Evolutionary conservation across 1,140 invertebrate species (phyloP).

Genomic region (Chymomyza costata): DNA sequence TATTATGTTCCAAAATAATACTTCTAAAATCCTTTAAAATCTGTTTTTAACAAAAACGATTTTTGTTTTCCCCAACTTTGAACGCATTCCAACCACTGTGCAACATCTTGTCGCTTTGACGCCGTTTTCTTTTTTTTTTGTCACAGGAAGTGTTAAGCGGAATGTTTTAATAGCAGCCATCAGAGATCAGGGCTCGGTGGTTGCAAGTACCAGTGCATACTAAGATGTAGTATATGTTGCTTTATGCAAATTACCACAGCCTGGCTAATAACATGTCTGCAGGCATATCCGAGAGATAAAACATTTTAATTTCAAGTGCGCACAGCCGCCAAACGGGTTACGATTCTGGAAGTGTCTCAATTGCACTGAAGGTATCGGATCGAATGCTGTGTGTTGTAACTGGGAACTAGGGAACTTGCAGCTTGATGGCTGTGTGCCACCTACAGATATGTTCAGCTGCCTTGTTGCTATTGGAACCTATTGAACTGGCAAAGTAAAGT

Average conservation of each 20-base stretch:
- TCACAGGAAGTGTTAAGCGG: slow-evolving; percentile 70
- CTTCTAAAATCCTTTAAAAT: neutral
- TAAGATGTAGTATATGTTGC: too few relatives aligned
- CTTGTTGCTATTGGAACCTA: too few relatives aligned
- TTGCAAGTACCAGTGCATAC: too few relatives aligned
- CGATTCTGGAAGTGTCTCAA: slow-evolving; percentile 53
- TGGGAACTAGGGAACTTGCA: slow-evolving; percentile 17
- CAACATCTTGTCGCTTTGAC: slow-evolving; percentile 3
- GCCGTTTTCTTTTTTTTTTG: slow-evolving; percentile 20
- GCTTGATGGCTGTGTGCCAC: too few relatives aligned
- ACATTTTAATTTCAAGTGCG: slow-evolving; percentile 57
- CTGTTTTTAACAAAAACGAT: slow-evolving; percentile 5
- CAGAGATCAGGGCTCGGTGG: slow-evolving; percentile 29
- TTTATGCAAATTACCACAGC: slow-evolving; percentile 66
- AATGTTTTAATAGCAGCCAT: slow-evolving; percentile 64
- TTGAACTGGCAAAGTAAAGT: too few relatives aligned
- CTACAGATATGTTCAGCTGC: slow-evolving; percentile 36
- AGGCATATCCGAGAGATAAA: slow-evolving; percentile 38
- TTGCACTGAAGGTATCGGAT: slow-evolving; percentile 15
- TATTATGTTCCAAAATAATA: too few relatives aligned
- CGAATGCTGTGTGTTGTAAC: slow-evolving; percentile 25
- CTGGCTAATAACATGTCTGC: slow-evolving; percentile 64
- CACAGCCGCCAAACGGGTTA: neutral
- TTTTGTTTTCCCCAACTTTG: slow-evolving; percentile 11
- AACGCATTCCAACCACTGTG: slow-evolving; percentile 9